phyloP scores from a whole-genome alignment of 2,888 invertebrate species.

The Bhutanitis thaidina region DNA sequence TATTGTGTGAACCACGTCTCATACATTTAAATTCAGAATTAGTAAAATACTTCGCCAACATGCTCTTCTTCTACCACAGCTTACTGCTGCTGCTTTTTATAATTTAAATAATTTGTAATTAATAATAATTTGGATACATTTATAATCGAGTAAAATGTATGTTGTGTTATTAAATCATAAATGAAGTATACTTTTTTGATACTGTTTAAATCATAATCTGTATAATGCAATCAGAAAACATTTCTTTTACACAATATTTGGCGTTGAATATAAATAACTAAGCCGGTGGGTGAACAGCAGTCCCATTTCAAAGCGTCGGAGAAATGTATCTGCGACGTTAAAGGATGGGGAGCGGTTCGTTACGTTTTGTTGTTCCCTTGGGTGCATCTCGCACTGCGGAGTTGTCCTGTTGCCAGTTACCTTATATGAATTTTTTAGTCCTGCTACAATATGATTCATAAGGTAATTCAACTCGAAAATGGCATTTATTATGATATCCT shows the following conservation, averaged over 20 bases:
- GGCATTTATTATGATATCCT: neutral
- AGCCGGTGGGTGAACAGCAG: constrained; percentile 55
- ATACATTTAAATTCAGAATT: constrained; percentile 80
- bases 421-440: constrained; percentile 66
- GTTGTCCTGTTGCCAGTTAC: constrained; percentile 37
- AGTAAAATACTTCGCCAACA: constrained; percentile 67
- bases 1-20: constrained; percentile 71
- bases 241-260: constrained; percentile 25
- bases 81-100: too few relatives aligned
- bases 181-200: too few relatives aligned
- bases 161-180: too few relatives aligned
- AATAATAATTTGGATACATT: too few relatives aligned
- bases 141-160: too few relatives aligned
- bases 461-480: neutral
- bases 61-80: constrained; percentile 44
- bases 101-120: too few relatives aligned
- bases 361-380: constrained; percentile 73
- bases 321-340: constrained; percentile 72
- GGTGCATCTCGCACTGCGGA: constrained; percentile 51
- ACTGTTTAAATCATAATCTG: too few relatives aligned
- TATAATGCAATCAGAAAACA: too few relatives aligned
- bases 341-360: constrained; percentile 70
- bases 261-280: constrained; percentile 69
- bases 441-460: constrained; percentile 63
- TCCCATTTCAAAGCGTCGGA: constrained; percentile 47